Conservation (phyloP, 2,113 vertebrate genomes). For the Corythoichthys haematopterus region DNA sequence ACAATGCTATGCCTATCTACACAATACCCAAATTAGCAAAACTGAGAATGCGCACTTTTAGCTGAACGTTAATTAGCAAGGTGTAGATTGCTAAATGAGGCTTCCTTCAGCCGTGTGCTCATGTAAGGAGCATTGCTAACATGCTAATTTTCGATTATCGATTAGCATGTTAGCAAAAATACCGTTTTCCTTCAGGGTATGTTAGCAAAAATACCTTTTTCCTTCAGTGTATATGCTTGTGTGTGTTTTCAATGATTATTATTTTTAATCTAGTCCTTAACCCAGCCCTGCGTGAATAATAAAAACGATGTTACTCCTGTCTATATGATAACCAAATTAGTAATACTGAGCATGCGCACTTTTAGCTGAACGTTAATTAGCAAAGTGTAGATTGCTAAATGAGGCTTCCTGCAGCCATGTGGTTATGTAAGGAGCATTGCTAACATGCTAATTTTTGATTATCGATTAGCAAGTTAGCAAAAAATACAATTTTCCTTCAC, state of each 20-base stretch:
- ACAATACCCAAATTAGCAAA: not conserved
- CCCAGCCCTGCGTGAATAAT: not conserved
- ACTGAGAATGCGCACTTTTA: not conserved
- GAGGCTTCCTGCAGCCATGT: slow-evolving; percentile 45
- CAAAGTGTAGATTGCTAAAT: slow-evolving; percentile 47
- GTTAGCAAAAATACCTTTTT: too few relatives aligned
- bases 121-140: slow-evolving; percentile 42
- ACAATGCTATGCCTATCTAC: not conserved
- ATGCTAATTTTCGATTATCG: not conserved
- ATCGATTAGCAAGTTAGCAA: not conserved
- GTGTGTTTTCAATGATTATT: not conserved
- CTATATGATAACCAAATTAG: not conserved
- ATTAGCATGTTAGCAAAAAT: too few relatives aligned
- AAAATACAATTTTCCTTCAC: too few relatives aligned
- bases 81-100: slow-evolving; percentile 47
- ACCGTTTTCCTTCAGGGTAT: too few relatives aligned
- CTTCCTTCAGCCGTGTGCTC: slow-evolving; percentile 46
- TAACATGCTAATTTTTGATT: not conserved
- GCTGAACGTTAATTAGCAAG: slow-evolving; percentile 19
- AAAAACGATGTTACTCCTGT: not conserved
- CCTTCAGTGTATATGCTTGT: too few relatives aligned
- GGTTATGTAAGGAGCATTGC: slow-evolving; percentile 49
- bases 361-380: slow-evolving; percentile 2
- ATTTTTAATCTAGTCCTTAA: not conserved
- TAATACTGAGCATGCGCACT: not conserved